phyloP scores from a whole-genome alignment of 1,140 invertebrate genomes.

The Drosophila nikananu region DNA sequence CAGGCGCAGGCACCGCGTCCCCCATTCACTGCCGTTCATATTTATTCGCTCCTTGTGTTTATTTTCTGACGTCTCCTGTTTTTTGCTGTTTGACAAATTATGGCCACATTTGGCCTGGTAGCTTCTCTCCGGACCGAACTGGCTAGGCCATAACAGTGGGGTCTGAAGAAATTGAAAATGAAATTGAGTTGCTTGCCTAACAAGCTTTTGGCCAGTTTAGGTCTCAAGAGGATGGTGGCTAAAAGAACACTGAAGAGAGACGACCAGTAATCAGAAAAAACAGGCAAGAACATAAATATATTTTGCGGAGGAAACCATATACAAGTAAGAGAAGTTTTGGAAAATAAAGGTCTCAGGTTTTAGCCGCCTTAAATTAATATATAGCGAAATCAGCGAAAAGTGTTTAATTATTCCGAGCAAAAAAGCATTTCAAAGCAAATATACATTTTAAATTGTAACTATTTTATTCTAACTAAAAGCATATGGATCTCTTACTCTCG shows the following conservation, averaged over 20 bases:
- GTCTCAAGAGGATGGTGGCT: constrained; percentile 34
- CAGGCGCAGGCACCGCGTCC: not conserved
- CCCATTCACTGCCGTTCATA: constrained; percentile 28
- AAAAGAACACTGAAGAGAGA: not conserved
- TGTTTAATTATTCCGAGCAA: not conserved
- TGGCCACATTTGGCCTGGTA: constrained; percentile 64
- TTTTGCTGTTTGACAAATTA: constrained; percentile 74
- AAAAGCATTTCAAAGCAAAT: not conserved
- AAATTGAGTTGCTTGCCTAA: constrained; percentile 76
- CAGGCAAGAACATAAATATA: constrained; percentile 10
- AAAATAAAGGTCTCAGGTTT: not conserved
- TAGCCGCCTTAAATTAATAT: not conserved
- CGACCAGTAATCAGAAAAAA: constrained; percentile 3
- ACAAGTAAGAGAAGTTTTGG: not conserved
- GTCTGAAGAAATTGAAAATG: constrained; percentile 73
- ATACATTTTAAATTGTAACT: not conserved
- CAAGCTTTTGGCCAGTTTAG: constrained; percentile 62
- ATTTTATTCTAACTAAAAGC: not conserved
- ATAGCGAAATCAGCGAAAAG: not conserved
- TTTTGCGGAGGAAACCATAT: not conserved
- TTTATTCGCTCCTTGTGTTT: constrained; percentile 41
- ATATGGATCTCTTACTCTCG: rapidly evolving
- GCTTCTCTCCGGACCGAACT: constrained; percentile 24
- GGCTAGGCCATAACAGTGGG: constrained; percentile 18
- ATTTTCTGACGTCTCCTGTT: constrained; percentile 22